Base-by-base conservation (phyloP, 2,888 invertebrate genomes). In the Limnephilus marmoratus region DNA sequence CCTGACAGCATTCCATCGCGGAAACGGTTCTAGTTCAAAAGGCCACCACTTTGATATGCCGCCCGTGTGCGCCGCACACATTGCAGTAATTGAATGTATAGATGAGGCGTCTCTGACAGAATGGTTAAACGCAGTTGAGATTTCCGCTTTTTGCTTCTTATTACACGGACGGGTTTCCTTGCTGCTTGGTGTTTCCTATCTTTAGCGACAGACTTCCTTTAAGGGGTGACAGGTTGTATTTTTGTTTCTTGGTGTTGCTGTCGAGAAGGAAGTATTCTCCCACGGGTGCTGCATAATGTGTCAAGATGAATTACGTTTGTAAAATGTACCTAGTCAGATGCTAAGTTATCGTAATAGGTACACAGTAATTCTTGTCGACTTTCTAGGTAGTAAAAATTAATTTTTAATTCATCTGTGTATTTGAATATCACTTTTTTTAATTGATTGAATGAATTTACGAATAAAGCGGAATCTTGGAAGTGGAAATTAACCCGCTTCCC, bases 131-230 rank as follows among this genome's bases (percentile, higher is more conserved):
- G 53, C 87, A 53, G 87, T 53, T 87, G 13, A 49, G 49, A 49
- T 68, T 87, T 87, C 83, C 83, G 37, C 34, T 37, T 83, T 34
- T 83, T 83, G 68, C 24, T 18, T 87, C 87, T 41, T 41, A 45
- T 86, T 86, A 86, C 87, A 5, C 45, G 18, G 53, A 87, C 87
- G 29, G 87, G 87, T 87, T 68, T 87, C 31, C 85, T 87, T 87
- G 13, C 41, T 13, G 45, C 87, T 87, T 41, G 49, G 49, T 49
- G 15, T 49, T 49, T 31, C 87, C 49, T 87, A 45, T 53, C 83
- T 83, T 83, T 53, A 53, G 53, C 53, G 53, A 87, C 45, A 53
- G 29, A 15, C 53, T 87, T 31, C 53, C 49, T 34, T 53, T 87
- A 13, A 3, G 29, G 45, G 29, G 31, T 87, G 31, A 83, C 68